Evolutionary conservation across 2,113 vertebrate species (phyloP), one percentile per base, ranked within the genome.

Genomic region (Pseudopodoces humilis): DNA sequence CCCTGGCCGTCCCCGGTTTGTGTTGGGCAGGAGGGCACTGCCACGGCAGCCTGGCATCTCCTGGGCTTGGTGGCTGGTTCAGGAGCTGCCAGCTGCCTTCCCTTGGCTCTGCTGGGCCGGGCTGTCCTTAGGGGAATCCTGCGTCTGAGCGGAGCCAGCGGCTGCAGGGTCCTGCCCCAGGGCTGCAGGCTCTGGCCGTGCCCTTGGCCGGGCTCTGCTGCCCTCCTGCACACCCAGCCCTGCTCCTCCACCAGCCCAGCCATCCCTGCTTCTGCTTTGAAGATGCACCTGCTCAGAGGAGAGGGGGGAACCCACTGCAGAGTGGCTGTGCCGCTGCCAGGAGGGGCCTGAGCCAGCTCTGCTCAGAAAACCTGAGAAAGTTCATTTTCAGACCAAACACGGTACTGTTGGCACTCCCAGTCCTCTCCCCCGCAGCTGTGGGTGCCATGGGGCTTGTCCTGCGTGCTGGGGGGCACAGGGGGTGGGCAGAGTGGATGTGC

Each of bases 331-430:
- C 46, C 19, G 37, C 60, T 63, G 60, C 60, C 13, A 2, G 77
- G 47, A 69, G 68, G 33, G 18, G 21, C 64, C 82, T 30, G 80
- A 46, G 39, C 39, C 39, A 39, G 39, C 39, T 39, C 37, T 39
- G 37, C 37, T 39, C 39, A 39, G 39, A 39, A 39, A 39, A 39
- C 39, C 39, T 39, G 39, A 39, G 39, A 39, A 39, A 39, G 49
- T 70, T 43, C 39, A 2, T 23, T 7, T 47, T 2, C 63, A 31
- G 78, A 2, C 22, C 5, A 0, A 5, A 3, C 4, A 0, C 0
- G 22, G 69, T 86, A 39, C 35, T 5, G 35, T 2, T 17, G 30
- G 30, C 77, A 18, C 64, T 70, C 3, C 1, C 18, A 2, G 58
- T 7, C 39, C 30, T n/a, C 31, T 33, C 23, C 35, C 35, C 59